Evolutionary conservation across 2,888 invertebrate genomes (phyloP).

Genomic region (Calephelis perditalis): DNA sequence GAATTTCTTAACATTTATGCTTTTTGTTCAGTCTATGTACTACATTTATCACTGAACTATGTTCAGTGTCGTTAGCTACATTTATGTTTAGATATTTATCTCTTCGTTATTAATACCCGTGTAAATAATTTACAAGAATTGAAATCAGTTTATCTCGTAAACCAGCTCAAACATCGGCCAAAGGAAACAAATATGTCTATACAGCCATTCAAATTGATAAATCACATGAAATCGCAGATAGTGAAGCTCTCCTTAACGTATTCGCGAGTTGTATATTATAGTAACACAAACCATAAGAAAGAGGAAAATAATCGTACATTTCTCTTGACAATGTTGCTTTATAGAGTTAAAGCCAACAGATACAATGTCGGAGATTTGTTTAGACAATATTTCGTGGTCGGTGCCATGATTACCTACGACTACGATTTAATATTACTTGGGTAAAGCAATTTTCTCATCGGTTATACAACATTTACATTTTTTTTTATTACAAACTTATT

Average conservation of each 20-base stretch:
- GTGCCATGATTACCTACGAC: constrained; percentile 56
- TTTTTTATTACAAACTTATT: no score
- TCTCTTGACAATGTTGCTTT: constrained; percentile 75
- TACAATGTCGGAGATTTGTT: constrained; percentile 76
- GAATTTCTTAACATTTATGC: no score
- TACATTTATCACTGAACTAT: constrained; percentile 15
- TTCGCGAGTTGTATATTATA: constrained; percentile 66
- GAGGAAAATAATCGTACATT: constrained; percentile 72
- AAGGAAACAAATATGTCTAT: constrained; percentile 60
- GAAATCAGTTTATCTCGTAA: constrained; percentile 44
- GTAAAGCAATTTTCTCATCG: no score
- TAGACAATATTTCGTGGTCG: constrained; percentile 59
- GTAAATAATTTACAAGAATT: constrained; percentile 29
- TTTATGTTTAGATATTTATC: constrained; percentile 20
- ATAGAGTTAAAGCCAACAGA: constrained; percentile 71
- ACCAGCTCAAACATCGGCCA: constrained; percentile 51
- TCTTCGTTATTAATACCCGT: constrained; percentile 22
- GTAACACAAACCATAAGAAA: constrained; percentile 73
- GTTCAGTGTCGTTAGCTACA: constrained; percentile 16
- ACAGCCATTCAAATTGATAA: constrained; percentile 64
- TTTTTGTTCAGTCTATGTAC: no score
- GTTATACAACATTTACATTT: no score
- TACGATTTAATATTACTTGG: neutral
- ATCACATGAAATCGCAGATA: constrained; percentile 67
- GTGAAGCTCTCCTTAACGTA: constrained; percentile 57